These are phyloP conservation scores for Conomelus anceps DNA, from an alignment of 2,888 invertebrate species.

Conservation along the genomic window DNA sequence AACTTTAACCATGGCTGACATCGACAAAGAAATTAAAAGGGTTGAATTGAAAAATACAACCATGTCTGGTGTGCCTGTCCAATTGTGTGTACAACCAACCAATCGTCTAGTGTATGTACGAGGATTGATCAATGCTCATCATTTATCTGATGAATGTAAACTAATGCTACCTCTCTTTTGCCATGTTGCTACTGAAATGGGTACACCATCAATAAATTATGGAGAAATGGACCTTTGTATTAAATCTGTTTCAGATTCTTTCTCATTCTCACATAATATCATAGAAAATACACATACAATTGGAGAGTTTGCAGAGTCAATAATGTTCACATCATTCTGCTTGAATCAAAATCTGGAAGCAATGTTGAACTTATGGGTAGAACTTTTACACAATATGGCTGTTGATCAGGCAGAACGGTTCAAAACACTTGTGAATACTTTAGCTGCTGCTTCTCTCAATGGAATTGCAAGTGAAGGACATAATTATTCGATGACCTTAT, in stretches of 20 bases:
- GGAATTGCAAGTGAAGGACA: slow-evolving; percentile 75
- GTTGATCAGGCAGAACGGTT: slow-evolving; percentile 66
- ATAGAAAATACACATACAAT: slow-evolving; percentile 63
- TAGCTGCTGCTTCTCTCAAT: slow-evolving; percentile 69
- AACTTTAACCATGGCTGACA: slow-evolving; percentile 68
- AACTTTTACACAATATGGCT: slow-evolving; percentile 64
- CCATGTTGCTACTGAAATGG: slow-evolving; percentile 73
- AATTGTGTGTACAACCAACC: slow-evolving; percentile 74
- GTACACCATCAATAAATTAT: slow-evolving; percentile 70
- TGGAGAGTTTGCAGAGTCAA: slow-evolving; percentile 64
- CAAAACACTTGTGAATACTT: slow-evolving; percentile 69
- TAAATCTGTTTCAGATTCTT: slow-evolving; percentile 57
- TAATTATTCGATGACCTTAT: slow-evolving; percentile 76
- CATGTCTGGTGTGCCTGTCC: slow-evolving; percentile 53
- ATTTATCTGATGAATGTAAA: slow-evolving; percentile 59
- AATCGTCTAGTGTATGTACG: slow-evolving; percentile 87
- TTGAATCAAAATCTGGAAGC: slow-evolving; percentile 69
- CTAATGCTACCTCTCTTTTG: slow-evolving; percentile 75
- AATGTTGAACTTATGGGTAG: slow-evolving; percentile 77
- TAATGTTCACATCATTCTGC: slow-evolving; percentile 68
- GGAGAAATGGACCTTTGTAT: slow-evolving; percentile 70
- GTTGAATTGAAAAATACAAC: slow-evolving; percentile 44
- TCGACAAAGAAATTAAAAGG: slow-evolving; percentile 57
- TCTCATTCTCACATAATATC: slow-evolving; percentile 59
- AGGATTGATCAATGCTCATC: slow-evolving; percentile 63